phyloP scores from a whole-genome alignment of 2,888 invertebrate species.

The Philereme transversata region DNA sequence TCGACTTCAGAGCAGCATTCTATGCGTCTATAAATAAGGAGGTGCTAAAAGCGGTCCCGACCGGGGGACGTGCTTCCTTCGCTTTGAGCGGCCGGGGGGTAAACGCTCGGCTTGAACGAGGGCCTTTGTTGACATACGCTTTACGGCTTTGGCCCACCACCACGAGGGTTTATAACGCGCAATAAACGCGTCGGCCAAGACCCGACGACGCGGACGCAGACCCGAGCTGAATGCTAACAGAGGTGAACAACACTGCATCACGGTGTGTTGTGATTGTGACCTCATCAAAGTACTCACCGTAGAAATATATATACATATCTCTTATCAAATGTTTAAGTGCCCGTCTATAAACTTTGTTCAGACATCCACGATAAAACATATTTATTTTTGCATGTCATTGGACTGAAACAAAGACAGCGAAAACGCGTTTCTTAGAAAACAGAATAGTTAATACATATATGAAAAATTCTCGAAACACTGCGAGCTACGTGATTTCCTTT shows the following conservation, averaged over 20 bases:
- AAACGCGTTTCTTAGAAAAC: slow-evolving; percentile 47
- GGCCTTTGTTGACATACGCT: slow-evolving; percentile 80
- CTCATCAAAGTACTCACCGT: slow-evolving; percentile 15
- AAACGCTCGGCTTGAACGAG: slow-evolving; percentile 71
- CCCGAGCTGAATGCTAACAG: slow-evolving; percentile 41
- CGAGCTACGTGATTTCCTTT: slow-evolving; percentile 75
- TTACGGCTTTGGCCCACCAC: slow-evolving; percentile 64
- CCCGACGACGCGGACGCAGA: slow-evolving; percentile 31
- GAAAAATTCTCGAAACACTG: slow-evolving; percentile 63
- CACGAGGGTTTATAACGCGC: slow-evolving; percentile 62
- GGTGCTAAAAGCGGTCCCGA: slow-evolving; percentile 81
- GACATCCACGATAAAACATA: slow-evolving; percentile 27
- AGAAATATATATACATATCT: background rate
- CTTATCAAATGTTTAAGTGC: slow-evolving; percentile 7
- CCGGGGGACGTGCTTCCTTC: slow-evolving; percentile 79
- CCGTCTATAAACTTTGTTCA: slow-evolving; percentile 10
- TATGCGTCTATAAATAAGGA: slow-evolving; percentile 79
- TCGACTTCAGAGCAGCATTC: slow-evolving; percentile 55
- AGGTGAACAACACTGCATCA: slow-evolving; percentile 45
- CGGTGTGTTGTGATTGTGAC: slow-evolving; percentile 17
- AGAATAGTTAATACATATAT: slow-evolving; percentile 47
- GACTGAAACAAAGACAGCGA: slow-evolving; percentile 40
- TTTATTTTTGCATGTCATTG: slow-evolving; percentile 41
- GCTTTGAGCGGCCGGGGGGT: slow-evolving; percentile 79
- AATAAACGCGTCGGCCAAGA: slow-evolving; percentile 55